Conservation (phyloP, 2,113 vertebrate species). For the Psephotus haematonotus region DNA sequence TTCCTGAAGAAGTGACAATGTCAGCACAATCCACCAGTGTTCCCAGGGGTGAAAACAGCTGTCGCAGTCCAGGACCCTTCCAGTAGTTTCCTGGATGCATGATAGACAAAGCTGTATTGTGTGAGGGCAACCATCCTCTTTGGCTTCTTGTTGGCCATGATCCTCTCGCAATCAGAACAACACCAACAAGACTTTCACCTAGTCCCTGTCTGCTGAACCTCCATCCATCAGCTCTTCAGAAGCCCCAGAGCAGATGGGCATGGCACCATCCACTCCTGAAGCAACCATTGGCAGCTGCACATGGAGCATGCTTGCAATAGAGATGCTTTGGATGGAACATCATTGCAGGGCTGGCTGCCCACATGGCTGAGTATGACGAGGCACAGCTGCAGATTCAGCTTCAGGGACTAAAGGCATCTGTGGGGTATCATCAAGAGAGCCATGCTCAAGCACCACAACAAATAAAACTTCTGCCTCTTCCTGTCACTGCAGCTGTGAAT, state of each 20-base stretch:
- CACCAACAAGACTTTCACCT: not conserved
- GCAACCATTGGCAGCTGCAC: fast-evolving
- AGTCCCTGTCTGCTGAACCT: not conserved
- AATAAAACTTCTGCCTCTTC: not conserved
- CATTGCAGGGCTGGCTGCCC: fast-evolving
- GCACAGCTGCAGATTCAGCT: not conserved
- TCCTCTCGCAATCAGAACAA: not conserved
- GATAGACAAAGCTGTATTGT: not conserved
- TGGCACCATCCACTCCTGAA: fast-evolving
- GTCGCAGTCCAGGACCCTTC: fast-evolving
- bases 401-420: not conserved
- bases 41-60: not conserved
- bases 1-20: not conserved
- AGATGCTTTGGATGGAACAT: fast-evolving
- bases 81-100: not conserved
- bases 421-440: fast-evolving
- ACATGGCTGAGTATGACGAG: fast-evolving
- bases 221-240: fast-evolving
- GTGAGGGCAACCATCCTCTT: fast-evolving
- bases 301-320: fast-evolving
- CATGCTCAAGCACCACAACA: fast-evolving
- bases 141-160: not conserved
- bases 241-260: not conserved
- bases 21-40: not conserved
- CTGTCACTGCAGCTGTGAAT: not conserved